Conservation (phyloP, 2,113 vertebrate genomes). For the Apistogramma diplotaenia region DNA sequence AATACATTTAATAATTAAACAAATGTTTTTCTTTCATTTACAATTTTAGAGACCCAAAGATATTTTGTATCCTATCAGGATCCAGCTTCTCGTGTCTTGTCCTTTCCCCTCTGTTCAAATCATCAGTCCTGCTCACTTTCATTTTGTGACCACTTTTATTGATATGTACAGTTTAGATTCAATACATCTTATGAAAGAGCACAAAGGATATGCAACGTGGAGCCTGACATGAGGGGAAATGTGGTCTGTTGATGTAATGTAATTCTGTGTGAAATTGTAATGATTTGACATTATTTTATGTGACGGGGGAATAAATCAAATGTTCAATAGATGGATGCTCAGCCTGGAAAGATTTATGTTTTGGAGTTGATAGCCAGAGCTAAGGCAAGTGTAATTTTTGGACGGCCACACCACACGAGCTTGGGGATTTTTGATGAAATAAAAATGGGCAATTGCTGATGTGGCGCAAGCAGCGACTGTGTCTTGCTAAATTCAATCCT, state of each 20-base stretch:
- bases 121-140: background rate
- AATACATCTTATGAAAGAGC: background rate
- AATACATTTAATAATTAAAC: too few relatives aligned
- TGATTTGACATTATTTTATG: conserved; percentile 3
- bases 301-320: conserved; percentile 23
- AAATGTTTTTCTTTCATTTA: background rate
- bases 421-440: conserved; percentile 33
- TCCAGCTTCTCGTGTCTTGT: background rate
- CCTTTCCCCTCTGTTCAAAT: background rate
- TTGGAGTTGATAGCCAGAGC: background rate
- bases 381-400: conserved; percentile 15
- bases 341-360: conserved; percentile 16
- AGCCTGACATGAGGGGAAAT: background rate
- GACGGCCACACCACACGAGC: background rate
- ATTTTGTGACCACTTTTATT: background rate
- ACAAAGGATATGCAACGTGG: background rate
- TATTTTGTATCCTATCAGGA: background rate
- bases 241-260: background rate
- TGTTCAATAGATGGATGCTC: background rate
- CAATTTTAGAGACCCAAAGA: background rate
- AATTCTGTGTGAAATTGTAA: conserved; percentile 17
- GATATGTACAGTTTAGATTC: background rate
- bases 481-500: background rate
- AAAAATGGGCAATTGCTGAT: conserved; percentile 18
- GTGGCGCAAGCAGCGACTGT: conserved; percentile 14